A percentile compares a stretch with the other conserved stretches of the same genome.
phyloP scores from a whole-genome alignment of 1,140 invertebrate genomes.

The Drosophila ironensis region DNA sequence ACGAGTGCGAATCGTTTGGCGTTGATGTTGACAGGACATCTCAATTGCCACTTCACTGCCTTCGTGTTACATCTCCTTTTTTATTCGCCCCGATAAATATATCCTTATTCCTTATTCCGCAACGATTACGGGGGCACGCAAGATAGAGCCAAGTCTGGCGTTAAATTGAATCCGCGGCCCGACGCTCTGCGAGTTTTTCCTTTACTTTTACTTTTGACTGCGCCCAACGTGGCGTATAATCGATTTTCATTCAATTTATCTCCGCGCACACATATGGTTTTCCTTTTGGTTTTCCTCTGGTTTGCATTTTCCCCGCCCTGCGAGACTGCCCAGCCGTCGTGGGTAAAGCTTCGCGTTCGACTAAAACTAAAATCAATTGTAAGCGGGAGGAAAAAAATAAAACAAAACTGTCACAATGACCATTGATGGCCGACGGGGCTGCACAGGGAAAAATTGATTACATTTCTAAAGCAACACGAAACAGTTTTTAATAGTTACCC shows the following conservation, averaged over 20 bases:
- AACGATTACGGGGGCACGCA: constrained; percentile 10
- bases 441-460: not conserved
- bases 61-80: not conserved
- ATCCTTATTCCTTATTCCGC: not conserved
- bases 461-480: not conserved
- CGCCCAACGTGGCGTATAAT: constrained; percentile 75
- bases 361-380: constrained; percentile 72
- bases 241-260: constrained; percentile 59
- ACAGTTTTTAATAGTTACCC: too few species aligned
- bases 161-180: constrained; percentile 63
- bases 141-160: constrained; percentile 48
- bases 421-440: not conserved
- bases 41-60: constrained; percentile 42
- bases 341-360: constrained; percentile 38
- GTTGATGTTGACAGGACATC: constrained; percentile 41
- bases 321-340: constrained; percentile 23
- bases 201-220: constrained; percentile 30
- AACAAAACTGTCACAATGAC: constrained; percentile 41
- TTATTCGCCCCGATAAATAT: not conserved
- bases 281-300: not conserved
- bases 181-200: constrained; percentile 10
- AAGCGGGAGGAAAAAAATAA: constrained; percentile 6
- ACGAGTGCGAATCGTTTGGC: constrained; percentile 7
- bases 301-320: not conserved
- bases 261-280: not conserved